A percentile compares a stretch with the other conserved stretches of the same genome.
Conservation (phyloP, 2,888 invertebrate genomes). For the Lycocerus yunnanus region DNA sequence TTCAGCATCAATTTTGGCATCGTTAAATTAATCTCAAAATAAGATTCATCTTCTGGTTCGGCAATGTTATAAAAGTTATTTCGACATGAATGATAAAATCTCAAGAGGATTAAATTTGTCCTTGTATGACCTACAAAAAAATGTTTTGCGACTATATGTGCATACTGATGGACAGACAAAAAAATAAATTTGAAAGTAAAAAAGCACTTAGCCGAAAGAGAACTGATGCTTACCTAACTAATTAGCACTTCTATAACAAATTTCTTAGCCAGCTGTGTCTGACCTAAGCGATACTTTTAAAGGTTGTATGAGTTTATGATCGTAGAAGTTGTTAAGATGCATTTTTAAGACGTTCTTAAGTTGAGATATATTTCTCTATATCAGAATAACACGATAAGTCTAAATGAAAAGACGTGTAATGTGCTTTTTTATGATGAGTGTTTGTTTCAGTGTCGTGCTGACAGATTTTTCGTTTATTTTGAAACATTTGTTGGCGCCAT, state of each 20-base stretch:
- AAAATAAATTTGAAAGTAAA: conserved; percentile 7
- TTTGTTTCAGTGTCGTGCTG: conserved; percentile 18
- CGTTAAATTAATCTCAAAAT: not conserved
- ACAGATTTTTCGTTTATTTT: not conserved
- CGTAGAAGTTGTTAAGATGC: conserved; percentile 44
- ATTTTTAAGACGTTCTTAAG: conserved; percentile 27
- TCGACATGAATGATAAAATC: not conserved
- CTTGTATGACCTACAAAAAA: not conserved
- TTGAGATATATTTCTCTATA: conserved; percentile 35
- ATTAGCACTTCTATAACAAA: conserved; percentile 56
- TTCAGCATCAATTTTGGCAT: not conserved
- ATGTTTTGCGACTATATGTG: not conserved
- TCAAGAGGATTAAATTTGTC: not conserved
- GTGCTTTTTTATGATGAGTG: conserved; percentile 25
- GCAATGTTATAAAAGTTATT: not conserved
- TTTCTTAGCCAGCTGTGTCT: conserved; percentile 50
- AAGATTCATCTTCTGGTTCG: not conserved
- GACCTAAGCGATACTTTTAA: conserved; percentile 34
- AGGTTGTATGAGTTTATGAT: conserved; percentile 45
- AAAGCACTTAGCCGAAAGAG: conserved; percentile 39
- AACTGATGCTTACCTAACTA: conserved; percentile 47
- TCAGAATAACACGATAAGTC: conserved; percentile 44
- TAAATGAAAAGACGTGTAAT: conserved; percentile 45
- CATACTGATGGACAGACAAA: not conserved
- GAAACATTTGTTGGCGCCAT: not conserved